Percentiles rank a stretch among this genome's conserved stretches.
phyloP scores from a whole-genome alignment of 2,797 vertebrate species.

The Tadarida brasiliensis region DNA sequence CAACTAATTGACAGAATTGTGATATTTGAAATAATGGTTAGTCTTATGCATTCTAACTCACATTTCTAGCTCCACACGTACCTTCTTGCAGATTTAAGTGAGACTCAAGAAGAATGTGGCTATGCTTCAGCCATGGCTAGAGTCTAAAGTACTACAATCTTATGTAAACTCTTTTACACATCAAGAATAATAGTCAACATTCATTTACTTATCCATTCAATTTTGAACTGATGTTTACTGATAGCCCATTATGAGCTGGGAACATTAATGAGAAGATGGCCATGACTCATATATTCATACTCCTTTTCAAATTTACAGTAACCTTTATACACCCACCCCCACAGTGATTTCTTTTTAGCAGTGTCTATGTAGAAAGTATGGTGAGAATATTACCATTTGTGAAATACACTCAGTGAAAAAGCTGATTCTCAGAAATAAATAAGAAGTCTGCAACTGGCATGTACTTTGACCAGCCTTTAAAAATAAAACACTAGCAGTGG shows the following conservation, averaged over 20 bases:
- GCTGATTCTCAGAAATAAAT: conserved; percentile 39
- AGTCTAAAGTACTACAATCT: neutral
- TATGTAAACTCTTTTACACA: neutral
- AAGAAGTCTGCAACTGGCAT: neutral
- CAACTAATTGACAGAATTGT: neutral
- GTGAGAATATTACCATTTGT: neutral
- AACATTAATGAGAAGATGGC: neutral
- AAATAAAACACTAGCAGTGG: neutral
- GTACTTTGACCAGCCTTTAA: neutral
- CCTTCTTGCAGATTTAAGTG: conserved; percentile 15
- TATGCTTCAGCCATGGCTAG: neutral
- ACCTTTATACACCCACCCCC: neutral
- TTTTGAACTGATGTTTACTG: conserved; percentile 9
- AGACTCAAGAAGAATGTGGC: neutral
- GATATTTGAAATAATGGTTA: neutral
- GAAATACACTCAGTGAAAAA: conserved; percentile 18
- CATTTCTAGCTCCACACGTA: neutral
- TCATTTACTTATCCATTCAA: neutral
- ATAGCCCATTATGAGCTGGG: neutral
- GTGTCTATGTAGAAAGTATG: neutral
- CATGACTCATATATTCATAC: neutral
- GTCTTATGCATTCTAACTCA: neutral
- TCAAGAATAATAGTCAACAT: neutral
- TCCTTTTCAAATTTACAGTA: neutral
- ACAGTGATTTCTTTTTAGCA: conserved; percentile 8